Evolutionary conservation across 2,797 vertebrate genomes (phyloP).

Genomic region (Anguilla anguilla): DNA sequence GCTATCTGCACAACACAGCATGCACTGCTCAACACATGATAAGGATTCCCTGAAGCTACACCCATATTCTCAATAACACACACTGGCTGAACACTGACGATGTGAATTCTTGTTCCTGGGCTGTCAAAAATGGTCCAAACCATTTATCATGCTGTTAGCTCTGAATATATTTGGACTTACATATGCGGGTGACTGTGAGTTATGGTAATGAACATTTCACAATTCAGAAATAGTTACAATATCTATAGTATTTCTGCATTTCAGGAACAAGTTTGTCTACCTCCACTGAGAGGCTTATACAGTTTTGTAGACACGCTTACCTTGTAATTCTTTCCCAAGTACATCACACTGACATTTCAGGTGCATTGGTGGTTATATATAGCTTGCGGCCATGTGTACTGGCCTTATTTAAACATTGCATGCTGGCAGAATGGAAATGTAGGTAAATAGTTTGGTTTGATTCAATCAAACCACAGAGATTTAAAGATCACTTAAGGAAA

Average conservation of each 20-base stretch:
- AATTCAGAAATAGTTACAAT: neutral
- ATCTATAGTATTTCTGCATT: neutral
- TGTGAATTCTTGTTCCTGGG: neutral
- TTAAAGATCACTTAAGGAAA: neutral
- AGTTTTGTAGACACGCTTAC: neutral
- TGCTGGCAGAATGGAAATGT: constrained; percentile 50
- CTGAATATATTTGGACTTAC: neutral
- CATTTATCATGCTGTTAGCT: neutral
- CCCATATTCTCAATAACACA: neutral
- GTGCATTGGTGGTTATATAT: neutral
- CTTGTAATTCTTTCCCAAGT: neutral
- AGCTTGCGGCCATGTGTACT: neutral
- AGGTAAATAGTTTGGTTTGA: constrained; percentile 49
- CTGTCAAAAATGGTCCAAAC: neutral
- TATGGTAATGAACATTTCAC: neutral
- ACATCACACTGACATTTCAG: neutral
- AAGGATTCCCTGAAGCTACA: neutral
- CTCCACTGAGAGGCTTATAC: neutral
- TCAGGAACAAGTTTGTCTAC: neutral
- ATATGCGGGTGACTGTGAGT: neutral
- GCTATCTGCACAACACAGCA: neutral
- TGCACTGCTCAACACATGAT: neutral
- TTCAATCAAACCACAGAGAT: constrained; percentile 45
- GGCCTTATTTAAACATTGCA: constrained; percentile 48
- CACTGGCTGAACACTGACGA: neutral